A percentile compares a stretch with the other conserved stretches of the same genome.
phyloP scores from a whole-genome alignment of 2,797 vertebrate genomes.

The Sebastes ruberrimus region DNA sequence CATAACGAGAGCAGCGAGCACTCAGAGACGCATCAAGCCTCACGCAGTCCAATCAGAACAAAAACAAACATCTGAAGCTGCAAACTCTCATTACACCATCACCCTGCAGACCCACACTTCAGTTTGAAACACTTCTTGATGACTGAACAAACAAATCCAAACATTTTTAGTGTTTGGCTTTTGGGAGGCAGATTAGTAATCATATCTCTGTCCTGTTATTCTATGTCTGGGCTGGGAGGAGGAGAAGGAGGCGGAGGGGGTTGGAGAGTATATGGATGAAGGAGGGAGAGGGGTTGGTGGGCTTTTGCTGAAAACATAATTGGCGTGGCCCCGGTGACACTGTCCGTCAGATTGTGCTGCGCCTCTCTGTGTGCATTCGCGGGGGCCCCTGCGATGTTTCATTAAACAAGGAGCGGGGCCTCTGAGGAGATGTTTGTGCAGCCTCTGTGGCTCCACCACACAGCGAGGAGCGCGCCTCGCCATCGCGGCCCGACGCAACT shows the following conservation, averaged over 20 bases:
- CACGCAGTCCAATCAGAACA: slow-evolving; percentile 70
- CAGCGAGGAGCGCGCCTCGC: slow-evolving; percentile 66
- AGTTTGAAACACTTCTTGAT: slow-evolving; percentile 77
- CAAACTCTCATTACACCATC: slow-evolving; percentile 69
- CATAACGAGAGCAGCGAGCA: slow-evolving; percentile 54
- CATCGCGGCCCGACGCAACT: slow-evolving; percentile 49
- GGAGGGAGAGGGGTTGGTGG: slow-evolving; percentile 48
- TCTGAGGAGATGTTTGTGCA: slow-evolving; percentile 79
- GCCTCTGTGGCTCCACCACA: slow-evolving; percentile 75
- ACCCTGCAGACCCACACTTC: slow-evolving; percentile 58
- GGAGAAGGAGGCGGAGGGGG: neutral
- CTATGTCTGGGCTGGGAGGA: slow-evolving; percentile 63
- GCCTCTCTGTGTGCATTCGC: slow-evolving; percentile 69
- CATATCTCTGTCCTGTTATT: slow-evolving; percentile 80
- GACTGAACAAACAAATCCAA: slow-evolving; percentile 79
- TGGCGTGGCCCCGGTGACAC: slow-evolving; percentile 77
- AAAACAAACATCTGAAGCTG: slow-evolving; percentile 77
- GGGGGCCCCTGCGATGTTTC: slow-evolving; percentile 76
- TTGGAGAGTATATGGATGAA: slow-evolving; percentile 35
- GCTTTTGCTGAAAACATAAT: slow-evolving; percentile 80
- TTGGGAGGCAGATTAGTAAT: slow-evolving; percentile 73
- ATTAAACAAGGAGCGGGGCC: slow-evolving; percentile 77
- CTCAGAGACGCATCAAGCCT: slow-evolving; percentile 61
- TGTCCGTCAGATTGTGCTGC: slow-evolving; percentile 72
- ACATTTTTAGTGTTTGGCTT: slow-evolving; percentile 70